These are phyloP conservation scores for Pristiophorus japonicus DNA, from an alignment of 2,113 vertebrate genomes.

Conservation along the genomic window DNA sequence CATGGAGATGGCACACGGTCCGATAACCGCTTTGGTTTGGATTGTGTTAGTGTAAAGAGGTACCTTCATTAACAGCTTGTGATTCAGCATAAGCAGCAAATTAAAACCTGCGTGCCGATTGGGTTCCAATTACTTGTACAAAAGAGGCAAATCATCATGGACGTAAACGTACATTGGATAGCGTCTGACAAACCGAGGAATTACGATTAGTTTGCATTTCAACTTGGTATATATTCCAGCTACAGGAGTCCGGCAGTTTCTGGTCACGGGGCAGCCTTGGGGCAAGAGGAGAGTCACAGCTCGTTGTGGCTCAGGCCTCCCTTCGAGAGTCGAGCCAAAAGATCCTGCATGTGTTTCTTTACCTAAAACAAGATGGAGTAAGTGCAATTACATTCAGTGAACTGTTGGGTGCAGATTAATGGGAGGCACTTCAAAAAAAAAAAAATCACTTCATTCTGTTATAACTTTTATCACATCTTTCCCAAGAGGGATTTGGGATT, in stretches of 20 bases:
- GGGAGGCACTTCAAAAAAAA: neutral
- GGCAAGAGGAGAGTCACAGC: constrained; percentile 57
- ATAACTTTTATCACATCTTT: too few species aligned
- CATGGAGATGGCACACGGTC: neutral
- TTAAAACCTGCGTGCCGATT: neutral
- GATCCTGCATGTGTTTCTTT: constrained; percentile 90
- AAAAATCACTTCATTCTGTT: neutral
- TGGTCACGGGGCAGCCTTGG: neutral
- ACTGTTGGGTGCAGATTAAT: neutral
- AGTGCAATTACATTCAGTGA: neutral
- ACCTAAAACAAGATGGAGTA: constrained; percentile 62
- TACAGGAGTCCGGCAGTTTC: neutral
- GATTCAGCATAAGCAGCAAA: neutral
- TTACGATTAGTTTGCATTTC: neutral
- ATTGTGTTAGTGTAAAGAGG: neutral
- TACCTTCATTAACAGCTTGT: neutral
- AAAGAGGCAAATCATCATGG: constrained; percentile 9
- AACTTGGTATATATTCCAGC: neutral
- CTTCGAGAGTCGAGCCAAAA: constrained; percentile 75
- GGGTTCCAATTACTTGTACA: neutral
- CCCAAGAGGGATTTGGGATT: neutral
- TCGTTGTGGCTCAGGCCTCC: constrained; percentile 84
- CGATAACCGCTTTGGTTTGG: neutral
- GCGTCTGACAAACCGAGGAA: neutral
- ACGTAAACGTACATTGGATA: neutral